A percentile compares a stretch with the other conserved stretches of the same genome.
These are phyloP conservation scores for Prunella himalayana DNA, from an alignment of 2,113 vertebrate genomes.

Conservation along the genomic window DNA sequence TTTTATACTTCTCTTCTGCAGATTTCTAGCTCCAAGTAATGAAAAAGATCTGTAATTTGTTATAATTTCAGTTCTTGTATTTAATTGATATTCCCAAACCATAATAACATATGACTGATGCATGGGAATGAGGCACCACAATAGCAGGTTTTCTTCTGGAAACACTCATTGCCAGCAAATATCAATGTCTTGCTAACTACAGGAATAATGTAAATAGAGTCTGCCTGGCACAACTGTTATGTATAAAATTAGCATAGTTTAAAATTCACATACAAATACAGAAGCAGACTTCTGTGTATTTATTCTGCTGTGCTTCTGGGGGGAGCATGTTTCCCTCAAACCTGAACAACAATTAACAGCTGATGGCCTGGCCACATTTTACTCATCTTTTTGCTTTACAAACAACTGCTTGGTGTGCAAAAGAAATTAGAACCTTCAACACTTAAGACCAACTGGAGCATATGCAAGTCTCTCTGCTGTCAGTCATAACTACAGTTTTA, in stretches of 20 bases:
- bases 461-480: not conserved
- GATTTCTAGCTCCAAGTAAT: not conserved
- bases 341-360: not conserved
- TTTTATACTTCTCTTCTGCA: not conserved
- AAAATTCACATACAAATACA: conserved; percentile 59
- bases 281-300: conserved; percentile 22
- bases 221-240: conserved; percentile 60
- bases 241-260: conserved; percentile 69
- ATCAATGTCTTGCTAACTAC: conserved; percentile 56
- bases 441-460: not conserved
- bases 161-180: conserved; percentile 4
- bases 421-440: conserved; percentile 18
- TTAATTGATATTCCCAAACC: not conserved
- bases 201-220: conserved; percentile 64
- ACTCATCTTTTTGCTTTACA: not conserved
- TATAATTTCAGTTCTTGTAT: not conserved
- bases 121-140: not conserved
- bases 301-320: not conserved
- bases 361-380: not conserved
- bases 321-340: not conserved
- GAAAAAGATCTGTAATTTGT: not conserved
- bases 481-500: not conserved
- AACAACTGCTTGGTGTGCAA: not conserved
- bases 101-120: not conserved
- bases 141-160: conserved; percentile 36